phyloP scores from a whole-genome alignment of 2,888 invertebrate genomes.

The Pyrocoelia pectoralis region DNA sequence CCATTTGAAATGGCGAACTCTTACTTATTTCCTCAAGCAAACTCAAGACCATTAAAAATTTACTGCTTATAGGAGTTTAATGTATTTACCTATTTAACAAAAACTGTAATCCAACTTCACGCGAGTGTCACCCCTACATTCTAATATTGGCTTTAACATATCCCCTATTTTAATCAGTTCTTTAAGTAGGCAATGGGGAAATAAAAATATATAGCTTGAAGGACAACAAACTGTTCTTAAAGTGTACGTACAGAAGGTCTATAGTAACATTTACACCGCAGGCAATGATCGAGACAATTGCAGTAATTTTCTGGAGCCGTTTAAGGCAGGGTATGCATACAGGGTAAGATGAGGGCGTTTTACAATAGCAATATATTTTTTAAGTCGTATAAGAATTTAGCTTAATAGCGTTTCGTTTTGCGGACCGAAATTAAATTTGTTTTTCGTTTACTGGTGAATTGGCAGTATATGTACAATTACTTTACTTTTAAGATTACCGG shows the following conservation, averaged over 20 bases:
- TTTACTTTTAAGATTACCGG: conserved; percentile 25
- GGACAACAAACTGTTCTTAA: conserved; percentile 44
- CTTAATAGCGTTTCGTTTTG: conserved; percentile 56
- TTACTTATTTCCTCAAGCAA: too few relatives aligned
- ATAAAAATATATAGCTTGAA: conserved; percentile 59
- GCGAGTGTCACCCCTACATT: conserved; percentile 43
- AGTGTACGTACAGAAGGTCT: conserved; percentile 40
- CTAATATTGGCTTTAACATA: conserved; percentile 58
- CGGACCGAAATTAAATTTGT: conserved; percentile 55
- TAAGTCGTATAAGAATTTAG: conserved; percentile 55
- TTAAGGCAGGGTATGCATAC: conserved; percentile 46
- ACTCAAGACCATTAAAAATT: too few relatives aligned
- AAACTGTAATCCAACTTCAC: conserved; percentile 33
- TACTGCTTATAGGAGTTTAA: neutral
- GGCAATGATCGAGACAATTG: conserved; percentile 60
- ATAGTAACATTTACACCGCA: conserved; percentile 47
- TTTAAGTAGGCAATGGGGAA: conserved; percentile 61
- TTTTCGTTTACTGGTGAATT: conserved; percentile 41
- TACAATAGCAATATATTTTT: conserved; percentile 55
- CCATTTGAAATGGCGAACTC: too few relatives aligned
- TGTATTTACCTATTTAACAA: conserved; percentile 27
- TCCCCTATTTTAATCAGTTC: conserved; percentile 60
- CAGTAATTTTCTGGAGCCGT: conserved; percentile 57
- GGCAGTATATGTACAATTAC: conserved; percentile 31
- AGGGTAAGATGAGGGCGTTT: conserved; percentile 42